A percentile compares a stretch with the other conserved stretches of the same genome.
phyloP scores from a whole-genome alignment of 2,113 vertebrate species.

The Zosterops lateralis region DNA sequence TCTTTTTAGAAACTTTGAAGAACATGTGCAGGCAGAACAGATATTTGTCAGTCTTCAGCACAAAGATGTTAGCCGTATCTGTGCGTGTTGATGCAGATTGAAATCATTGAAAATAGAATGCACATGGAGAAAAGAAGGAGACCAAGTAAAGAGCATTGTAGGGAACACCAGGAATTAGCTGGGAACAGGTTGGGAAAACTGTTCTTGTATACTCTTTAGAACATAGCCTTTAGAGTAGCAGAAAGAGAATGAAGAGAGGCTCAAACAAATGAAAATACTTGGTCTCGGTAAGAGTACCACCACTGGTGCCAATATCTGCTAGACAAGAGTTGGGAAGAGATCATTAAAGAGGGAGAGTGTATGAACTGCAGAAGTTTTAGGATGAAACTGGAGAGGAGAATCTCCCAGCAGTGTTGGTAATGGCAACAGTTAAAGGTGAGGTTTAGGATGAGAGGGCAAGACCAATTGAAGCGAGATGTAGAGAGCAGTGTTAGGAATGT shows the following conservation, averaged over 20 bases:
- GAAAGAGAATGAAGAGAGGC: neutral
- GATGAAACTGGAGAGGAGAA: neutral
- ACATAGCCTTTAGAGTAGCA: neutral
- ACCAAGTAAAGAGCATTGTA: neutral
- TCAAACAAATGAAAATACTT: neutral
- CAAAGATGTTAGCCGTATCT: neutral
- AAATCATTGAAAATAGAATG: neutral
- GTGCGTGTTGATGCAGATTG: neutral
- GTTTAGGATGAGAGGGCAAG: neutral
- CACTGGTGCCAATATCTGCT: neutral
- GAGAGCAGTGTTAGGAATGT: neutral
- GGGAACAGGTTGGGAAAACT: neutral
- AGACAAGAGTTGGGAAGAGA: neutral
- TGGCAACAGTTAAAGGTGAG: neutral
- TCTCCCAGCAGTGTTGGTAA: neutral
- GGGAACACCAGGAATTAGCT: neutral
- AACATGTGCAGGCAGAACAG: neutral
- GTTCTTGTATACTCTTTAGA: neutral
- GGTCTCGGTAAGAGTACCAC: accelerated
- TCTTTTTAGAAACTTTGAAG: neutral
- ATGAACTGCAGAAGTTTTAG: neutral
- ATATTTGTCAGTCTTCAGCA: neutral
- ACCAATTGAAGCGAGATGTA: accelerated
- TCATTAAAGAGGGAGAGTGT: neutral
- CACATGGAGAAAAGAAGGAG: neutral